Evolutionary conservation across 2,113 vertebrate genomes (phyloP), one percentile per base, ranked within the genome.

Genomic region (Aepyceros melampus): DNA sequence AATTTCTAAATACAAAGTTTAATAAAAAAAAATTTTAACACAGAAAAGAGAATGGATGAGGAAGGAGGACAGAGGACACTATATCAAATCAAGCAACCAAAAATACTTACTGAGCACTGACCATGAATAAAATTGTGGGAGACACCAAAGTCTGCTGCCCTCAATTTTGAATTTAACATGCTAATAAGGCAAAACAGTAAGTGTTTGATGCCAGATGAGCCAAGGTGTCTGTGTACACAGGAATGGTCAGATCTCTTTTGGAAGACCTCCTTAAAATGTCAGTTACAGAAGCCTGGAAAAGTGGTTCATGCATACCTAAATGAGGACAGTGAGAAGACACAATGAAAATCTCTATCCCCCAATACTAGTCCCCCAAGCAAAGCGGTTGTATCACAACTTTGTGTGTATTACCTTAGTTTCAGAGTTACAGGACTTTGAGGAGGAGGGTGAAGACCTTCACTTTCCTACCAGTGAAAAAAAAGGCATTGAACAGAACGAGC

Each of bases 351-450:
- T 95, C 25, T 49, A 31, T 64, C 21, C 49, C 11, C 27, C 33
- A 58, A 10, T 87, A 8, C 15, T 58, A 47, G 53, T 60, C 9
- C 8, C 83, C 27, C 23, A 31, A 74, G 19, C 19, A 96, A 97
- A 83, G 45, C n/a, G 31, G 78, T 78, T 43, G 9, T 33, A 83
- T 49, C 60, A 51, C 82, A 33, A 36, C 0, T 81, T 88, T 96
- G 71, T 47, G 23, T 45, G 96, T 64, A 87, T 94, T 74, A 53
- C 92, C 47, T 10, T 49, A 99, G 99, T 98, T 98, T 98, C 99
- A 13, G 98, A 99, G 88, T 96, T 99, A 58, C 98, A 98, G 49
- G 95, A 87, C 89, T 98, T 99, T 90, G 99, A 99, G 89, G 98
- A 99, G 8, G 98, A 98, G n/a, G 98, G 98, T 81, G 97, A 98